Evolutionary conservation across 1,140 invertebrate genomes (phyloP).

Genomic region (Colletes gigas): DNA sequence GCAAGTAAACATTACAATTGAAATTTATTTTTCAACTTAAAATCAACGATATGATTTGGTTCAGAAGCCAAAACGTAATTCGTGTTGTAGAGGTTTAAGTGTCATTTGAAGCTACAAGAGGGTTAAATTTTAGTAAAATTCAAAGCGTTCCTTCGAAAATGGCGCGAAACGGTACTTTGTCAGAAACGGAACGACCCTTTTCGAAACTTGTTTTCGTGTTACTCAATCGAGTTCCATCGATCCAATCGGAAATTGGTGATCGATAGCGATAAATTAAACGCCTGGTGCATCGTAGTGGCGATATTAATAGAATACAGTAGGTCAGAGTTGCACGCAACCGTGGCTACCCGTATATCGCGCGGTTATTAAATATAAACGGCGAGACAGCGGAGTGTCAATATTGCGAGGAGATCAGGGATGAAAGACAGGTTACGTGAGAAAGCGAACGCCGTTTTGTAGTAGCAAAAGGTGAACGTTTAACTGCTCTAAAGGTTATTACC

Average conservation of each 20-base stretch:
- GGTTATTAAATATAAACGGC: slow-evolving; percentile 46
- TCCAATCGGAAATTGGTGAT: slow-evolving; percentile 19
- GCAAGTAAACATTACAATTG: too few relatives aligned
- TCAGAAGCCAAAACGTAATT: too few relatives aligned
- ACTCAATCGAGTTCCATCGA: not conserved
- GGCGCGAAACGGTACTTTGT: too few relatives aligned
- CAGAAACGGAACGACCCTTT: too few relatives aligned
- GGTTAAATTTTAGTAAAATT: too few relatives aligned
- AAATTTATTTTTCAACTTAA: too few relatives aligned
- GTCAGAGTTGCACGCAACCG: slow-evolving; percentile 53
- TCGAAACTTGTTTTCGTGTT: not conserved
- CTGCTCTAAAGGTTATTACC: slow-evolving; percentile 63
- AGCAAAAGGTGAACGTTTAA: slow-evolving; percentile 65
- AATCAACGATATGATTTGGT: too few relatives aligned
- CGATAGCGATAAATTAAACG: not conserved
- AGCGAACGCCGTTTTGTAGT: slow-evolving; percentile 61
- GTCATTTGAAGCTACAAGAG: too few relatives aligned
- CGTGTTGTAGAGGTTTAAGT: too few relatives aligned
- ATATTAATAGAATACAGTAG: slow-evolving; percentile 39
- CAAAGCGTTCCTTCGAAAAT: too few relatives aligned
- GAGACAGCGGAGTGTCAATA: slow-evolving; percentile 34
- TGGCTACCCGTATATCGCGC: slow-evolving; percentile 24
- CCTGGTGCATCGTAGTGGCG: not conserved
- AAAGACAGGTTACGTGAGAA: slow-evolving; percentile 59
- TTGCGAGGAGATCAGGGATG: slow-evolving; percentile 21